Base-by-base conservation (phyloP, 1,140 invertebrate species). In the Oryctes rhinoceros region DNA sequence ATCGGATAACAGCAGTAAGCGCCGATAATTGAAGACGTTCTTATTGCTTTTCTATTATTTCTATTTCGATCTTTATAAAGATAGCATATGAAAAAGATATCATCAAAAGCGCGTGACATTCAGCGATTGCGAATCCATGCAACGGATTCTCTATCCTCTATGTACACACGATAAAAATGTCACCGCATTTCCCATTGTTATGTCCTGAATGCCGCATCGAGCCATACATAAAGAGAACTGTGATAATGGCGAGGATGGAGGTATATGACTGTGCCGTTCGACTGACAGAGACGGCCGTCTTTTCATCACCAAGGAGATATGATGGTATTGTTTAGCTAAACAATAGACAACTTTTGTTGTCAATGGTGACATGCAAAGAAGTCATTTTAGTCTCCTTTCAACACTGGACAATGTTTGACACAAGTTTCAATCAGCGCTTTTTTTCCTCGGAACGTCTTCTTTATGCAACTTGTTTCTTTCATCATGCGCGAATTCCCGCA, bases 331-430 rank as follows among this genome's bases (percentile, higher is more conserved):
- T 85, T 84, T 85, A 83, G 82, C 84, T 85, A 85, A 85, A 85
- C 84, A 85, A 85, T 85, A 78, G 84, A 83, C 83, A 85, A 85
- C 84, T 85, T 85, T 85, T 85, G 84, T 85, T 85, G 84, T 85
- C 84, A 85, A 85, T 85, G 84, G 83, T 85, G 84, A 85, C 84
- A 85, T 85, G 84, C 84, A 85, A 85, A 85, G 84, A 85, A 85
- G 84, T 85, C 84, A 85, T 85, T 85, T 84, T 84, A 82, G 84
- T 80, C 81, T 83, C 81, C 81, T 82, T 81, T 81, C 81, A 82
- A 65, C 77, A 79, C 76, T 80, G 80, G 83, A 83, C 82, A 83
- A 81, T 83, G 82, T 83, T 83, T 81, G 82, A 83, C 82, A 80
- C 82, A 81, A 83, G 81, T 83, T 83, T 83, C 82, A 83, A 83